Evolutionary conservation across 2,113 vertebrate species (phyloP).

Genomic region (Microtus richardsoni): DNA sequence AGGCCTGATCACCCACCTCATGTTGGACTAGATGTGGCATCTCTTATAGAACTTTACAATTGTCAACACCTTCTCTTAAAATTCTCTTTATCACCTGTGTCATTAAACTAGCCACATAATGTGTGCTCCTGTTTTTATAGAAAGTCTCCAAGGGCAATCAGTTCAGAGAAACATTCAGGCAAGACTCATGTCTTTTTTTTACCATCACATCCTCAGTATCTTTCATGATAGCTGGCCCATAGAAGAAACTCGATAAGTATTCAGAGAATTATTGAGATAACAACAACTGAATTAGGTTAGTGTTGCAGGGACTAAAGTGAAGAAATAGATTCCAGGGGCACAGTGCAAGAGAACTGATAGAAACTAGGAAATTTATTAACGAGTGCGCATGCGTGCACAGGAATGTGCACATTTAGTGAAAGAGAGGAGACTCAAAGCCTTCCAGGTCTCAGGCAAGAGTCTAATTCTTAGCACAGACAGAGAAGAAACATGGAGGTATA

Average conservation of each 20-base stretch:
- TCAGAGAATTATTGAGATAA: background rate
- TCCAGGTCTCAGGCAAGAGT: background rate
- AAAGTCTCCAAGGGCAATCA: background rate
- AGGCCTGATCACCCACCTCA: background rate
- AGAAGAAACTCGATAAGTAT: background rate
- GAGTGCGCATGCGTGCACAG: background rate
- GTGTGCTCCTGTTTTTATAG: background rate
- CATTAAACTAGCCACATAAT: background rate
- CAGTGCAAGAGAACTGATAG: background rate
- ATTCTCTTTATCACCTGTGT: background rate
- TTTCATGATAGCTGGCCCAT: background rate
- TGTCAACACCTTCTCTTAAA: background rate
- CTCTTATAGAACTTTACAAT: background rate
- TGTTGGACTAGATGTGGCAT: background rate
- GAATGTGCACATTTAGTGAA: background rate
- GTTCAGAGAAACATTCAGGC: background rate
- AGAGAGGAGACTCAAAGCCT: background rate
- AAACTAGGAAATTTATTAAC: background rate
- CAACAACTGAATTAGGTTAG: constrained; percentile 7
- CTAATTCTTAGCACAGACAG: background rate
- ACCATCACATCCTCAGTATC: background rate
- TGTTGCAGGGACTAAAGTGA: background rate
- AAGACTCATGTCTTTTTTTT: constrained; percentile 16
- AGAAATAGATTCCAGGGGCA: background rate
- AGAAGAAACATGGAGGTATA: background rate